A percentile compares a stretch with the other conserved stretches of the same genome.
phyloP scores from a whole-genome alignment of 2,888 invertebrate species.

The Diaperis boleti region DNA sequence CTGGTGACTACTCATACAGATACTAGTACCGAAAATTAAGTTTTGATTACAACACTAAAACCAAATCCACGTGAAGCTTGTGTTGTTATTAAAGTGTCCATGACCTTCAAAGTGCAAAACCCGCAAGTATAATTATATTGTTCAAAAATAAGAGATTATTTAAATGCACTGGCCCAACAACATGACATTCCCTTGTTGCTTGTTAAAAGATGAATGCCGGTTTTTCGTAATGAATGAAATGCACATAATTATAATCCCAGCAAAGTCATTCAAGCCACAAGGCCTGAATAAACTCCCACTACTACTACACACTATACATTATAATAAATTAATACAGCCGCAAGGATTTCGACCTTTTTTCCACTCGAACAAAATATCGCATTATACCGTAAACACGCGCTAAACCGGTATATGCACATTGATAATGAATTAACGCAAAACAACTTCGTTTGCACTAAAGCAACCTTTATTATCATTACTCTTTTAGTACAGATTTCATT shows the following conservation, averaged over 20 bases:
- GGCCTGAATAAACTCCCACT: constrained; percentile 29
- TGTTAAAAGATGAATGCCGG: too few relatives aligned
- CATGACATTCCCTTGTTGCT: too few relatives aligned
- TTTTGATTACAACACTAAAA: too few relatives aligned
- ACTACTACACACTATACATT: constrained; percentile 25
- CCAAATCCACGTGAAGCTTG: too few relatives aligned
- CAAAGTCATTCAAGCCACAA: constrained; percentile 32
- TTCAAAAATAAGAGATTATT: too few relatives aligned
- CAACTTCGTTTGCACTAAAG: neutral
- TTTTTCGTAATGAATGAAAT: constrained; percentile 29
- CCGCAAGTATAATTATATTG: too few relatives aligned
- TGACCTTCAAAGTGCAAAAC: too few relatives aligned
- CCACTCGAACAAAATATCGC: constrained; percentile 3
- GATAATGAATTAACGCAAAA: neutral
- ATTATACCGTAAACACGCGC: constrained; percentile 5
- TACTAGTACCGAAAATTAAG: too few relatives aligned
- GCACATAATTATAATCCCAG: constrained; percentile 22
- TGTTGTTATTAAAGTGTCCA: too few relatives aligned
- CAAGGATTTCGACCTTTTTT: constrained; percentile 13
- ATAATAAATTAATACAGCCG: constrained; percentile 25
- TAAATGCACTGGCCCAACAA: too few relatives aligned
- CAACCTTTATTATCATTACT: neutral
- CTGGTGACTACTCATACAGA: too few relatives aligned
- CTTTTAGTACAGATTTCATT: neutral
- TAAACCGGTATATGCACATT: neutral